Evolutionary conservation across 2,888 invertebrate species (phyloP).

Genomic region (Therioaphis trifolii): DNA sequence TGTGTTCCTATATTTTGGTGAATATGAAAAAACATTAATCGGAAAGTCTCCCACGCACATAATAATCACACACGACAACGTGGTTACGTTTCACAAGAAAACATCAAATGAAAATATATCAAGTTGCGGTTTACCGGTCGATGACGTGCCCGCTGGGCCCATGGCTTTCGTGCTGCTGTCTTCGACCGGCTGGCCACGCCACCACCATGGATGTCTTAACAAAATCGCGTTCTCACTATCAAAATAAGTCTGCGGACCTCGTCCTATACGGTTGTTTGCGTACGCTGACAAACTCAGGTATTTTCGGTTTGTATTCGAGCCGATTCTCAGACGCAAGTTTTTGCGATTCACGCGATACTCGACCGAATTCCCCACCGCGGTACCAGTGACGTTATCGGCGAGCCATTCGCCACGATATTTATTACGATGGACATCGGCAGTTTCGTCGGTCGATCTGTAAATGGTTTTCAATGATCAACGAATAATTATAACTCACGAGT

Average conservation of each 20-base stretch:
- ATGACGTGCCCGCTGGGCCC: conserved; percentile 17
- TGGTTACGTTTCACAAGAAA: neutral
- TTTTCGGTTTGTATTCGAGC: conserved; percentile 6
- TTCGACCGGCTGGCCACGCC: neutral
- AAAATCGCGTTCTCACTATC: conserved; percentile 7
- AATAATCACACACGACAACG: too few species aligned
- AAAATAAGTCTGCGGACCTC: conserved; percentile 20
- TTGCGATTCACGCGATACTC: conserved; percentile 43
- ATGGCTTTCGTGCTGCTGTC: conserved; percentile 8
- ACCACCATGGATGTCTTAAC: conserved; percentile 52
- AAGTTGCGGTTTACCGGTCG: conserved; percentile 6
- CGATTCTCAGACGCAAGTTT: neutral
- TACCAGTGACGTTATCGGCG: conserved; percentile 36
- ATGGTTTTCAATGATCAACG: neutral
- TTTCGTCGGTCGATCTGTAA: neutral
- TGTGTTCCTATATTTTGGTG: too few species aligned
- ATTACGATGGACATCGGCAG: neutral
- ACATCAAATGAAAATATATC: neutral
- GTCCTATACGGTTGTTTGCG: conserved; percentile 45
- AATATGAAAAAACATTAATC: too few species aligned
- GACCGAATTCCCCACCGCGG: neutral
- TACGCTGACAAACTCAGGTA: conserved; percentile 41
- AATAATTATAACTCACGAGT: too few species aligned
- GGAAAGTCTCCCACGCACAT: too few species aligned
- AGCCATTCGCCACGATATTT: conserved; percentile 33